Percentiles rank a stretch among this genome's conserved stretches.
Conservation (phyloP, 2,888 invertebrate species). For the Nephrotoma guestfalica region DNA sequence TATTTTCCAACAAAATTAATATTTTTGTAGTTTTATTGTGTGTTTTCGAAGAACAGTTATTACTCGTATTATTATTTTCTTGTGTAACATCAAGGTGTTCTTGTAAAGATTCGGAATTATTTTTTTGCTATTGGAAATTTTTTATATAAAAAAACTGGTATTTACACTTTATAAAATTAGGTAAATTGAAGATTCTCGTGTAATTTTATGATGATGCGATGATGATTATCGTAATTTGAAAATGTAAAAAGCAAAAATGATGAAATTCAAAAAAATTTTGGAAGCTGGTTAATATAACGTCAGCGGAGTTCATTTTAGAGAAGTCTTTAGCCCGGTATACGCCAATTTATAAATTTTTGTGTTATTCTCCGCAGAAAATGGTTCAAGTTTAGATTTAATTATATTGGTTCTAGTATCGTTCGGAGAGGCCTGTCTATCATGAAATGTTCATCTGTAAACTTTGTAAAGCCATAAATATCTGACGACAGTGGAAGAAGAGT, state of each 20-base stretch:
- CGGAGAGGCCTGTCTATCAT: no score
- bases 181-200: not conserved
- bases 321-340: no score
- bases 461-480: no score
- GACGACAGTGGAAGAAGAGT: no score
- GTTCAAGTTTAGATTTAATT: no score
- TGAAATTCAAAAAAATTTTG: no score
- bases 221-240: not conserved
- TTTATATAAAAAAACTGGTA: not conserved
- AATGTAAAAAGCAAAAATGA: not conserved
- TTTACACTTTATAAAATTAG: not conserved
- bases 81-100: not conserved
- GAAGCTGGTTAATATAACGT: no score
- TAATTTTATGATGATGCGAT: not conserved
- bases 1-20: not conserved
- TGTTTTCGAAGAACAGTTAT: not conserved
- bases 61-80: not conserved
- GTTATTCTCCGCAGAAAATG: no score
- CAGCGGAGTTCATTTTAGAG: no score
- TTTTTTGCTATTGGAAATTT: not conserved
- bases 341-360: no score
- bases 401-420: no score
- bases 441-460: no score
- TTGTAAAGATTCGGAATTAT: not conserved
- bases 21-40: not conserved